Base-by-base conservation (phyloP, 2,888 invertebrate genomes). In the Elmis aenea region DNA sequence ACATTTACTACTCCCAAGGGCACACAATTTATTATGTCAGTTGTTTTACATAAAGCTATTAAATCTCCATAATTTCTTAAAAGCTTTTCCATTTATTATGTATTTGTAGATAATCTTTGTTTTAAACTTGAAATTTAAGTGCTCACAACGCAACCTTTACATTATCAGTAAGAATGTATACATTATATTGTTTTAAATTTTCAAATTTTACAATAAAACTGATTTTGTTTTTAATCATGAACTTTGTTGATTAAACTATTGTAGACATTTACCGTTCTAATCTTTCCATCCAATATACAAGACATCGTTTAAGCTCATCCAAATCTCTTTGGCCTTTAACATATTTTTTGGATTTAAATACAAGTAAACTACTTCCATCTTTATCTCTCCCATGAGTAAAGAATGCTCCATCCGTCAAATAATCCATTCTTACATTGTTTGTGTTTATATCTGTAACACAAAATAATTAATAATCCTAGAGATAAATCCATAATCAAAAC, bases 281-380 rank as follows among this genome's bases (percentile, higher is more conserved):
- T 50, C 86, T 68, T 58, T 91, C 90, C 53, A 91, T 77, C 85
- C 87, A 90, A 64, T 90, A 93, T 0, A 92, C 80, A 35, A 94
- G 77, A 48, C 85, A 79, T 59, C 79, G 78, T 61, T 89, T 86
- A 4, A 91, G 62, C 18, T 87, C 85, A 0, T 81, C 80, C 51
- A 84, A 76, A 54, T 86, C 81, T 52, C 79, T 79, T 11, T 77
- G 70, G 6, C 87, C 87, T 71, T 90, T 92, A 2, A 76, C 71
- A 59, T 93, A 88, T 56, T 83, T 73, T 59, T 85, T 87, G 3
- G 85, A 83, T 61, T 83, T 86, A 48, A 94, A 81, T 51, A 93
- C 77, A 25, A 95, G 69, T 26, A 92, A 59, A 3, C 76, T 69
- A 57, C 81, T 79, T 0, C 88, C 91, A 65, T 93, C 89, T 25